A percentile compares a stretch with the other conserved stretches of the same genome.
Conservation (phyloP, 2,113 vertebrate species). For the Lophochroa leadbeateri region DNA sequence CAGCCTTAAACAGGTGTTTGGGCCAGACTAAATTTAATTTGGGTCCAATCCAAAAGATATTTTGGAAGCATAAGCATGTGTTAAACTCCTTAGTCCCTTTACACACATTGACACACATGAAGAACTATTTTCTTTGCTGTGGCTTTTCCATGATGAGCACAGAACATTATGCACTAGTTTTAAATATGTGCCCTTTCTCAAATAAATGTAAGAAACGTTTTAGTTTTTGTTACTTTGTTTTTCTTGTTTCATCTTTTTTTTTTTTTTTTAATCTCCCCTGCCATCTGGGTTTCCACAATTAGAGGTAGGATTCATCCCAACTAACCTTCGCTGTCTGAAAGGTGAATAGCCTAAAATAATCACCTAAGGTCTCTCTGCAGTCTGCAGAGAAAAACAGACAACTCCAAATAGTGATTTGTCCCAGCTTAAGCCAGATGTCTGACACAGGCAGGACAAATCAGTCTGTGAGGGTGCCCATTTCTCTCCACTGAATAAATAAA, state of each 20-base stretch:
- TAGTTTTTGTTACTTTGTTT: not conserved
- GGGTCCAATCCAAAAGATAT: constrained; percentile 19
- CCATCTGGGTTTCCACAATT: constrained; percentile 61
- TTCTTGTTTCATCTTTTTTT: not conserved
- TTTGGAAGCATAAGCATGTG: not conserved
- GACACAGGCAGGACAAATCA: constrained; percentile 42
- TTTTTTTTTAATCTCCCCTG: not conserved
- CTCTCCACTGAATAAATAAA: constrained; percentile 32
- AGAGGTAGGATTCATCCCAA: constrained; percentile 60
- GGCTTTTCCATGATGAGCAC: not conserved
- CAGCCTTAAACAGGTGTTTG: constrained; percentile 44
- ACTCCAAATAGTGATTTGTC: constrained; percentile 55
- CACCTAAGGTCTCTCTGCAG: constrained; percentile 41
- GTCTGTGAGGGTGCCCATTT: constrained; percentile 27
- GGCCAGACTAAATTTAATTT: constrained; percentile 42
- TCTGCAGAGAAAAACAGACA: constrained; percentile 52
- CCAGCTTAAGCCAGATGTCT: constrained; percentile 49
- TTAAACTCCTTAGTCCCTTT: not conserved
- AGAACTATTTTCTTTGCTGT: not conserved
- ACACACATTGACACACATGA: not conserved
- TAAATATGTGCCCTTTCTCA: not conserved
- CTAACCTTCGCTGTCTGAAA: constrained; percentile 62
- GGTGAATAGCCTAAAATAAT: constrained; percentile 63
- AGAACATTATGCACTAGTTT: not conserved
- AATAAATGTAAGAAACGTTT: not conserved